These are phyloP conservation scores for Xiphorhynchus erythropygius DNA, from an alignment of 2,797 vertebrate species.

Conservation along the genomic window DNA sequence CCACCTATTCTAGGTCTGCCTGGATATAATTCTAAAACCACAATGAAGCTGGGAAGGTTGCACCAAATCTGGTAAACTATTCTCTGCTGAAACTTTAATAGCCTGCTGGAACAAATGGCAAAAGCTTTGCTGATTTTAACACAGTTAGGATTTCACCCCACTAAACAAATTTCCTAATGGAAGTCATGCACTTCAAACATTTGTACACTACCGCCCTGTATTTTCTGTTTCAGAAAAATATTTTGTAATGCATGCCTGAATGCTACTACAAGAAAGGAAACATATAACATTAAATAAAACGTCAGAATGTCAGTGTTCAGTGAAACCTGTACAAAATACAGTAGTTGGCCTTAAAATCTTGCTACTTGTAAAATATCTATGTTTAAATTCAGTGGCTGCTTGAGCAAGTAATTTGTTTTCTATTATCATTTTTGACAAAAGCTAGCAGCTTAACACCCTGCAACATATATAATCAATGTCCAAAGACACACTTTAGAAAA, in stretches of 20 bases:
- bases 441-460: neutral
- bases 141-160: conserved; percentile 40
- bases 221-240: conserved; percentile 25
- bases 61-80: neutral
- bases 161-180: neutral
- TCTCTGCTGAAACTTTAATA: conserved; percentile 1
- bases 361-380: neutral
- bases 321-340: neutral
- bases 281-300: neutral
- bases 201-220: neutral
- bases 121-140: conserved; percentile 42
- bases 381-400: neutral
- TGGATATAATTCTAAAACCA: conserved; percentile 1
- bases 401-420: neutral
- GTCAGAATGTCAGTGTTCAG: neutral
- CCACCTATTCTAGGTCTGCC: neutral
- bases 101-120: conserved; percentile 37
- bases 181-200: conserved; percentile 23
- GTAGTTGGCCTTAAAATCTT: neutral
- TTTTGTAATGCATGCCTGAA: conserved; percentile 1
- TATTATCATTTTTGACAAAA: neutral
- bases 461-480: neutral
- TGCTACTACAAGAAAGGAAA: neutral
- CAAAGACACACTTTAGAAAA: neutral
- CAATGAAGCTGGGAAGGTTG: neutral